These are phyloP conservation scores for Beaufortia kweichowensis DNA, from an alignment of 2,113 vertebrate genomes.

Conservation along the genomic window DNA sequence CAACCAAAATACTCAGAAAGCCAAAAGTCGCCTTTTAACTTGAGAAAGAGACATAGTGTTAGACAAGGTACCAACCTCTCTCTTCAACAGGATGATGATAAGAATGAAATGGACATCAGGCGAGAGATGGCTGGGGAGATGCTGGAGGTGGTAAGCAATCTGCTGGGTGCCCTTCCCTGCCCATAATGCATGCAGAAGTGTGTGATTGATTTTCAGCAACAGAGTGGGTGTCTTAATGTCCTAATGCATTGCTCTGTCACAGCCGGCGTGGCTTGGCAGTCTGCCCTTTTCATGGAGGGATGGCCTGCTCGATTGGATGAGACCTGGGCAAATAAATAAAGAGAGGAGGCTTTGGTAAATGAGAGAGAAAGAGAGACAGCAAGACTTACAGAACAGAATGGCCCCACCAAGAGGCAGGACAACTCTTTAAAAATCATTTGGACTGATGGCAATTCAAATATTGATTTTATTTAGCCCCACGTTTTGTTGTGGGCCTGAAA, in stretches of 20 bases:
- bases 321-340: constrained; percentile 60
- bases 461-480: not conserved
- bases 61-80: constrained; percentile 5
- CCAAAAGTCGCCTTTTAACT: not conserved
- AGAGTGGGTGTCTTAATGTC: constrained; percentile 74
- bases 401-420: not conserved
- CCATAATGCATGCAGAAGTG: constrained; percentile 66
- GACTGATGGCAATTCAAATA: constrained; percentile 21
- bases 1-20: not conserved
- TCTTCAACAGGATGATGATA: not conserved
- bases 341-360: not conserved
- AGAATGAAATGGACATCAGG: constrained; percentile 13
- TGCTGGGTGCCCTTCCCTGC: constrained; percentile 65
- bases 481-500: not conserved
- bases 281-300: constrained; percentile 73
- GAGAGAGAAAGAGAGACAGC: not conserved
- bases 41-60: not conserved
- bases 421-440: not conserved
- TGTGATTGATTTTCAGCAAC: constrained; percentile 71
- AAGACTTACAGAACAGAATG: not conserved
- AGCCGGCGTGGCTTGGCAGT: constrained; percentile 70
- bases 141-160: constrained; percentile 17
- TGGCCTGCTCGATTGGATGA: constrained; percentile 70
- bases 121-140: not conserved
- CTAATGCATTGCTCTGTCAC: constrained; percentile 77